Percentiles rank a stretch among this genome's conserved stretches.
Evolutionary conservation across 2,888 invertebrate genomes (phyloP).

Genomic region (Hesperia comma): DNA sequence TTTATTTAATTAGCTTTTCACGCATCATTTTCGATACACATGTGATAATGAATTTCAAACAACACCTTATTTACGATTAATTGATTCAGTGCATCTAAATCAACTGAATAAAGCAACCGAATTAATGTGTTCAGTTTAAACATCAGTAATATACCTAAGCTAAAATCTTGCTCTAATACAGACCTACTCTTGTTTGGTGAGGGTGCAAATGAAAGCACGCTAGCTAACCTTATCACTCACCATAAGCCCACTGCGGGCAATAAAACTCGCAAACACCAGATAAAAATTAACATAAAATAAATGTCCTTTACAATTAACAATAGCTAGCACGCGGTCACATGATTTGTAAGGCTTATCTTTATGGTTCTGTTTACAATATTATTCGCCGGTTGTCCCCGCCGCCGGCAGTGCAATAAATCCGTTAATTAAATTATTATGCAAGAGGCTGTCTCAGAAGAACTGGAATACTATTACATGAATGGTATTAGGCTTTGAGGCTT

Average conservation of each 20-base stretch:
- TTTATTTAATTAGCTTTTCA: no score
- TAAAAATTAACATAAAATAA: slow-evolving; percentile 33
- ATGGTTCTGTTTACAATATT: slow-evolving; percentile 23
- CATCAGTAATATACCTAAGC: no score
- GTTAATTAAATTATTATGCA: neutral
- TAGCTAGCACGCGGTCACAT: slow-evolving; percentile 19
- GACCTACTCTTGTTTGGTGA: neutral
- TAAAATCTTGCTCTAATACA: no score
- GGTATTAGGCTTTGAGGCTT: no score
- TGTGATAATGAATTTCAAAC: no score
- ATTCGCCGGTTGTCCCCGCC: slow-evolving; percentile 19
- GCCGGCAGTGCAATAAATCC: neutral
- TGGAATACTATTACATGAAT: no score
- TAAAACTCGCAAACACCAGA: slow-evolving; percentile 21
- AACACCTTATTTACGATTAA: no score
- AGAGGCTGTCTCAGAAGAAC: neutral
- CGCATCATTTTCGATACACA: no score
- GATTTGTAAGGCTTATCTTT: slow-evolving; percentile 28
- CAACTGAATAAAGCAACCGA: no score
- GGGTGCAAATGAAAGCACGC: neutral
- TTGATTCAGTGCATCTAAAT: no score
- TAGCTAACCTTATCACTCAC: slow-evolving; percentile 11
- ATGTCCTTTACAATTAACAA: slow-evolving; percentile 36
- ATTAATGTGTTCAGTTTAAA: no score
- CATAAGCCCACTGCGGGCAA: neutral